Evolutionary conservation across 1,140 invertebrate species (phyloP).

Genomic region (Drosophila pruinosa): DNA sequence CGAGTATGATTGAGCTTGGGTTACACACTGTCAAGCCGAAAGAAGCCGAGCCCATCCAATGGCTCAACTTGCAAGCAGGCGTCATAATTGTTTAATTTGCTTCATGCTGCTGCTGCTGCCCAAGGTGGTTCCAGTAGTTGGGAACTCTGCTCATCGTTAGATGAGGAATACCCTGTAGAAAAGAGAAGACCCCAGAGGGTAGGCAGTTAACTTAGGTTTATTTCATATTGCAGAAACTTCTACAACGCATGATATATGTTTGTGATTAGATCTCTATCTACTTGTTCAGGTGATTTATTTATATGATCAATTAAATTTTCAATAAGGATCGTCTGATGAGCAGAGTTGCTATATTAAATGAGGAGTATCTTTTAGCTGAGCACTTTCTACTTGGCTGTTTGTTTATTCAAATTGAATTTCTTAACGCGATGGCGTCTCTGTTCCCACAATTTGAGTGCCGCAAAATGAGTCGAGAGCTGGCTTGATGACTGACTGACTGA

Average conservation of each 20-base stretch:
- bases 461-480: conserved; percentile 63
- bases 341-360: too few relatives aligned
- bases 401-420: conserved; percentile 12
- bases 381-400: neutral
- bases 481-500: conserved; percentile 64
- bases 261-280: too few relatives aligned
- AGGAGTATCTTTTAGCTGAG: neutral
- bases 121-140: conserved; percentile 31
- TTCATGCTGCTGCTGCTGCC: conserved; percentile 41
- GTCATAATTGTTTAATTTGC: conserved; percentile 78
- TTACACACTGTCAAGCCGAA: conserved; percentile 39
- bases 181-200: neutral
- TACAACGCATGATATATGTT: too few relatives aligned
- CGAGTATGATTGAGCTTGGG: conserved; percentile 60
- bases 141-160: conserved; percentile 1
- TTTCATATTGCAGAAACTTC: too few relatives aligned
- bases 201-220: too few relatives aligned
- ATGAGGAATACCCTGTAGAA: neutral
- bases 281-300: too few relatives aligned
- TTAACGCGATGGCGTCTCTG: conserved; percentile 22
- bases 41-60: neutral
- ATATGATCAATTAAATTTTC: too few relatives aligned
- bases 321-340: too few relatives aligned
- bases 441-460: conserved; percentile 56
- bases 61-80: conserved; percentile 13